Evolutionary conservation across 2,113 vertebrate species (phyloP).

Genomic region (Penelope pileata): DNA sequence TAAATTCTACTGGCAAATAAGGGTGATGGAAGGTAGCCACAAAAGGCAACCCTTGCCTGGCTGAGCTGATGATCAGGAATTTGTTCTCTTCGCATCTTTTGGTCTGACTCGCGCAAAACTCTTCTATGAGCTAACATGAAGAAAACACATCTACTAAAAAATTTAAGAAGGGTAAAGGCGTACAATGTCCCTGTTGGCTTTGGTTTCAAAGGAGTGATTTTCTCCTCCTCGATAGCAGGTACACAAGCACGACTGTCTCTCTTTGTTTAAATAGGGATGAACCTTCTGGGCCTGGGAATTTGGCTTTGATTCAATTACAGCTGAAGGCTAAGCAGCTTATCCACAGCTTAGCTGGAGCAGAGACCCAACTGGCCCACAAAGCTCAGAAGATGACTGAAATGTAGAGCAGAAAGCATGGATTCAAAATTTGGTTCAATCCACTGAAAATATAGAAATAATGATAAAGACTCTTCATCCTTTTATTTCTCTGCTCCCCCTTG

Average conservation of each 20-base stretch:
- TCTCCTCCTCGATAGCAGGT: not conserved
- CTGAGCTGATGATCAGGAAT: not conserved
- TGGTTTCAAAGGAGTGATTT: not conserved
- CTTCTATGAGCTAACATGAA: not conserved
- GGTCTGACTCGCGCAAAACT: not conserved
- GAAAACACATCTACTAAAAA: not conserved
- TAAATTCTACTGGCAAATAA: conserved; percentile 11
- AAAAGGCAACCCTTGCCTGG: not conserved
- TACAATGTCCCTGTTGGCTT: not conserved
- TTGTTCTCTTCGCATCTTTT: not conserved
- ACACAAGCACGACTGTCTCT: not conserved
- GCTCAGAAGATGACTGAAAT: not conserved
- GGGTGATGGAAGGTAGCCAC: not conserved
- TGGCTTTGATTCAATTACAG: conserved; percentile 46
- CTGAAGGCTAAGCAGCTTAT: conserved; percentile 32
- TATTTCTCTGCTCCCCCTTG: not conserved
- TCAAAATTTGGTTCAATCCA: not conserved
- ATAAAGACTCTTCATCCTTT: not conserved
- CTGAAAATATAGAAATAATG: not conserved
- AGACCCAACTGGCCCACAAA: not conserved
- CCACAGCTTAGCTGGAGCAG: not conserved
- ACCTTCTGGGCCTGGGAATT: conserved; percentile 32
- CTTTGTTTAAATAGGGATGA: conserved; percentile 37
- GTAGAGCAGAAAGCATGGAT: not conserved
- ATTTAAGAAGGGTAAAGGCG: not conserved